Evolutionary conservation across 2,113 vertebrate species (phyloP), one percentile per base, ranked within the genome.

Genomic region (Strix aluco): DNA sequence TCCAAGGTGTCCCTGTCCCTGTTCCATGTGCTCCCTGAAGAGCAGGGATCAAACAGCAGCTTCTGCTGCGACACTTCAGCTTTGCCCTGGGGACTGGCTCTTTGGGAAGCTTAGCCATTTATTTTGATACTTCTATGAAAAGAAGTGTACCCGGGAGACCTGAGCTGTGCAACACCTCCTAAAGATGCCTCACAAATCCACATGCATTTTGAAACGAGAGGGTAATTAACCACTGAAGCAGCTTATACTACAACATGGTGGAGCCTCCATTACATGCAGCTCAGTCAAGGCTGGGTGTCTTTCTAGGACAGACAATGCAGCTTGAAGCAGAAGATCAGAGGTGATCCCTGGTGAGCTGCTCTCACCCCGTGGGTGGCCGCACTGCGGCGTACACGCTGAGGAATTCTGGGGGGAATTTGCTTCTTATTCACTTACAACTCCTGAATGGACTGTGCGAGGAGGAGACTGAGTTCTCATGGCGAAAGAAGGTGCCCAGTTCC

Each of bases 321-420:
- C 57, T n/a, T 9, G 36, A 51, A 81, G 65, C 34, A 57, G 84
- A 51, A 47, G 42, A 26, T 27, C 38, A 1, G 2, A 62, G 51
- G 38, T 29, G 27, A 59, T 36, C 27, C 47, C 29, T 51, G 70
- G 72, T 0, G 6, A 77, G 63, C 49, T 81, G 72, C 36, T 69
- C 57, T 36, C 36, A 25, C 5, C 27, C 52, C 27, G 26, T 15
- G 51, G 36, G 3, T 32, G 58, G 4, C 66, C 8, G 18, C 13
- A 19, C 44, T 7, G 15, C 0, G 0, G 11, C n/a, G 22, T 23
- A 47, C 6, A 1, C 0, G 0, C 6, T 23, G 80, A 49, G 18
- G 20, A 74, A 66, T 3, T 5, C 20, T 4, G 22, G 17, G 51
- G 11, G 49, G 38, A 58, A 32, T 55, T 70, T 74, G 10, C 15